These are phyloP conservation scores for Heterotis niloticus DNA, from an alignment of 2,113 vertebrate genomes.

Conservation along the genomic window DNA sequence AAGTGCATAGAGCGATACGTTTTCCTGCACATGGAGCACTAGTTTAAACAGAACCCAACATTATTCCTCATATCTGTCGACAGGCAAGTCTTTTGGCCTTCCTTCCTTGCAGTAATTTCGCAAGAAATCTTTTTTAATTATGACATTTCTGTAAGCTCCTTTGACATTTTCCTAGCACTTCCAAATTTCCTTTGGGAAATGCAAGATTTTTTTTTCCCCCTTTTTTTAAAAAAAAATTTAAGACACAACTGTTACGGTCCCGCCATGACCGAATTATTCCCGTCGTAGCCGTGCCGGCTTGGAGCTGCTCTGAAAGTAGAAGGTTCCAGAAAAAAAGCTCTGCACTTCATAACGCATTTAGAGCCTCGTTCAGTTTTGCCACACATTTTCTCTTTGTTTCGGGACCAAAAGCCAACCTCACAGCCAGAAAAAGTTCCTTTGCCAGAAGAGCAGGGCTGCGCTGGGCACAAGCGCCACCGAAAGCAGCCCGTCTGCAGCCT, in stretches of 20 bases:
- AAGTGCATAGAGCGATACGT: too few species aligned
- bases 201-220: background rate
- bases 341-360: background rate
- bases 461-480: background rate
- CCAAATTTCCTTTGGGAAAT: conserved; percentile 9
- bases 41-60: too few species aligned
- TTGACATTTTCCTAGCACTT: background rate
- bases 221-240: background rate
- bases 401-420: background rate
- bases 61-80: too few species aligned
- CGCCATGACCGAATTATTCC: background rate
- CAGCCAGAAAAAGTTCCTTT: too few species aligned
- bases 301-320: background rate
- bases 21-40: too few species aligned
- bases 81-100: too few species aligned
- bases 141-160: too few species aligned
- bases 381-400: background rate
- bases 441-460: too few species aligned
- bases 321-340: background rate
- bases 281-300: conserved; percentile 2
- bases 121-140: too few species aligned
- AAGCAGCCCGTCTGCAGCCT: background rate
- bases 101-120: too few species aligned
- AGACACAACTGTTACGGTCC: background rate
- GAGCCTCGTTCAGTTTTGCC: background rate